Conservation (phyloP, 1,140 invertebrate genomes). For the Pachyrhynchus sulphureomaculatus region DNA sequence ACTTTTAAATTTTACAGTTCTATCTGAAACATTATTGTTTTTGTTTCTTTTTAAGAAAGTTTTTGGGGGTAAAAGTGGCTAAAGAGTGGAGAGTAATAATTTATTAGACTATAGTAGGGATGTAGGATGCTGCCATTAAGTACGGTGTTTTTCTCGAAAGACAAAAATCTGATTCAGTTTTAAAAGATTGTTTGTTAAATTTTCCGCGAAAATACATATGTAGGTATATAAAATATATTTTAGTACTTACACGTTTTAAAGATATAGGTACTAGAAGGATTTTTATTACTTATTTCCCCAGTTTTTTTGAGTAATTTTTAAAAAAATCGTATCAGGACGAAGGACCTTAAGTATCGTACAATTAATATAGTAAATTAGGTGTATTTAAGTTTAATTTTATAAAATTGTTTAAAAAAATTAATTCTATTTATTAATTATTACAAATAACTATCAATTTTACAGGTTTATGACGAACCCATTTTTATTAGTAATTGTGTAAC, state of each 20-base stretch:
- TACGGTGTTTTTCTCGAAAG: not conserved
- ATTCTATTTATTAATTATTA: not conserved
- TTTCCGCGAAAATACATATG: too few species aligned
- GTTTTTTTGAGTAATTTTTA: too few species aligned
- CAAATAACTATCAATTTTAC: not conserved
- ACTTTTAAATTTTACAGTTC: not conserved
- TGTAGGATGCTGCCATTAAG: not conserved
- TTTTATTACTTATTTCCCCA: too few species aligned
- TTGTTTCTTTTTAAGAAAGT: not conserved
- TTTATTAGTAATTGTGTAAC: too few species aligned
- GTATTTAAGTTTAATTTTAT: not conserved
- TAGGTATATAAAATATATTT: too few species aligned
- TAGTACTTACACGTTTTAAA: too few species aligned
- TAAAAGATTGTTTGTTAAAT: not conserved
- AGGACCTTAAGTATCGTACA: too few species aligned
- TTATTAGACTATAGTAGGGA: constrained; percentile 5
- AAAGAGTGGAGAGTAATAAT: not conserved
- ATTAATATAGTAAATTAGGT: not conserved
- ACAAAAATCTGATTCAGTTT: not conserved
- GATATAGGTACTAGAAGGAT: too few species aligned
- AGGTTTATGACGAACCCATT: too few species aligned
- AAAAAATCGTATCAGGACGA: too few species aligned
- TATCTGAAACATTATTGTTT: too few species aligned
- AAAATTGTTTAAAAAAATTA: not conserved
- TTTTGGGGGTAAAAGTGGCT: not conserved